These are phyloP conservation scores for Diachrysia chrysitis DNA, from an alignment of 2,888 invertebrate genomes.

Conservation along the genomic window DNA sequence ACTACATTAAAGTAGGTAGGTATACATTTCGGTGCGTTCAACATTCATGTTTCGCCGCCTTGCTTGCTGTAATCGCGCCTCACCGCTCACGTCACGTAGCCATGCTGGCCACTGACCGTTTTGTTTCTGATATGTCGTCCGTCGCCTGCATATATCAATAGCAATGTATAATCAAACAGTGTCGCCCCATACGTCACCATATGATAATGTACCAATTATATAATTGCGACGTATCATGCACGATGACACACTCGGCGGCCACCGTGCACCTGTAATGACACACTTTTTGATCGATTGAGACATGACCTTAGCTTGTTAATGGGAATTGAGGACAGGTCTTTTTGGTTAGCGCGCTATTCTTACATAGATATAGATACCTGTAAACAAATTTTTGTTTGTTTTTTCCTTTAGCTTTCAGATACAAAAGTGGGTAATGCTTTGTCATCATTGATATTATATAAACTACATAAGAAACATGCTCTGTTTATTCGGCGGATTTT, in stretches of 20 bases:
- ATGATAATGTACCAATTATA: constrained; percentile 63
- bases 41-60: neutral
- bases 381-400: constrained; percentile 24
- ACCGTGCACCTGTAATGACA: constrained; percentile 60
- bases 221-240: constrained; percentile 55
- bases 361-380: constrained; percentile 22
- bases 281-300: constrained; percentile 56
- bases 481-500: too few species aligned
- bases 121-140: constrained; percentile 11
- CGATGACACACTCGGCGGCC: constrained; percentile 45
- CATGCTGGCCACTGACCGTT: neutral
- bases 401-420: constrained; percentile 17
- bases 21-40: neutral
- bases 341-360: constrained; percentile 36
- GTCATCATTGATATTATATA: constrained; percentile 24
- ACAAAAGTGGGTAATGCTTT: constrained; percentile 1
- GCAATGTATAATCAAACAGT: constrained; percentile 45
- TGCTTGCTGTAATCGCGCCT: neutral
- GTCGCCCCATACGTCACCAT: constrained; percentile 49
- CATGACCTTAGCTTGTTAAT: constrained; percentile 50
- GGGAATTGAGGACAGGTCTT: constrained; percentile 47
- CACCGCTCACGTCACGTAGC: neutral
- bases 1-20: neutral
- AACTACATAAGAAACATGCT: constrained; percentile 15
- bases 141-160: constrained; percentile 21